These are phyloP conservation scores for Dusona sp. DNA, from an alignment of 2,888 invertebrate species.

Conservation along the genomic window DNA sequence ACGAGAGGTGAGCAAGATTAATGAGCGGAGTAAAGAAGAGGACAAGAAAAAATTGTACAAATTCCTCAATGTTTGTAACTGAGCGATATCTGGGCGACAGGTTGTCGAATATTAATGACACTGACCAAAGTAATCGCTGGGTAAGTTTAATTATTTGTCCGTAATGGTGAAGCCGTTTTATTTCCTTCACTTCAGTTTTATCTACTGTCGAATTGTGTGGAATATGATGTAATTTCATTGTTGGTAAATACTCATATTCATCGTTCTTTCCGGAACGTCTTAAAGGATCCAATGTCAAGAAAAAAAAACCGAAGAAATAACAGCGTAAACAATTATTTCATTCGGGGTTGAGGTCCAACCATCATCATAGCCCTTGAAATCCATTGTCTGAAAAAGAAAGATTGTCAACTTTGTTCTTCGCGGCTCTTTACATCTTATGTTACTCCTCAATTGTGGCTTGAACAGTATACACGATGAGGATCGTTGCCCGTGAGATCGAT, in stretches of 20 bases:
- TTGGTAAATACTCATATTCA: not conserved
- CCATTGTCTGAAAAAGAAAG: not conserved
- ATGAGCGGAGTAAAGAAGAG: slow-evolving; percentile 19
- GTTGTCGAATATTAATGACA: slow-evolving; percentile 7
- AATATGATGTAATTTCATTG: not conserved
- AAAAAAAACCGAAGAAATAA: not conserved
- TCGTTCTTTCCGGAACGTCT: not conserved
- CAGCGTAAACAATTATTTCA: not conserved
- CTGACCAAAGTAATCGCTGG: slow-evolving; percentile 1
- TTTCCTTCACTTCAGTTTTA: slow-evolving; percentile 3
- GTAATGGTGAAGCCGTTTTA: slow-evolving; percentile 19
- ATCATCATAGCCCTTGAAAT: not conserved
- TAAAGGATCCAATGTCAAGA: not conserved
- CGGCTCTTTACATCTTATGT: not conserved
- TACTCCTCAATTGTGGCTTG: not conserved
- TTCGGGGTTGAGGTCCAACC: too few relatives aligned
- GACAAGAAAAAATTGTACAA: slow-evolving; percentile 10
- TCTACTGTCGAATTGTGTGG: not conserved
- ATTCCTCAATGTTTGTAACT: slow-evolving; percentile 22
- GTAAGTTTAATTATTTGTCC: slow-evolving; percentile 30
- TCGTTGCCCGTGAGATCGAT: not conserved
- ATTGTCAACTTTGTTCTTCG: not conserved
- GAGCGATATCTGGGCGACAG: slow-evolving; percentile 25
- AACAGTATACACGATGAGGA: not conserved
- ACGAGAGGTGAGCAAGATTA: slow-evolving; percentile 13